Evolutionary conservation across 2,888 invertebrate species (phyloP), one percentile per base, ranked within the genome.

Genomic region (Parnassius smintheus): DNA sequence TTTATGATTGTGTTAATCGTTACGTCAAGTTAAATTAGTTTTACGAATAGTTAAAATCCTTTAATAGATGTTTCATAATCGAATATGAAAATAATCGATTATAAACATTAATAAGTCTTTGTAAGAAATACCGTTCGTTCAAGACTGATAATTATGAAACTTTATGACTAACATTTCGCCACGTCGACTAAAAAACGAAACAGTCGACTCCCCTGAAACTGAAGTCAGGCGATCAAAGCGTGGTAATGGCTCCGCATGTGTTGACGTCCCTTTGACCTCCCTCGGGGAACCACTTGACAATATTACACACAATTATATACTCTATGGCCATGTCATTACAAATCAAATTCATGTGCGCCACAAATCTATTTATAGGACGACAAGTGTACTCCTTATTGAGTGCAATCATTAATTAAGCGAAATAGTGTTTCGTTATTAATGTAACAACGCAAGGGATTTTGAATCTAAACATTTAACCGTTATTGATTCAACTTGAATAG

Each of bases 321-420:
- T 53, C 35, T 65, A 65, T 25, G 0, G 0, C 2, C 0, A 8
- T 13, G 7, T 1, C 0, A 2, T 13, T 62, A 67, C 55, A 55
- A 57, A 35, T 7, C 41, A 64, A 7, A 61, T 64, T 62, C 11
- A 42, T 49, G 9, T 53, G 25, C n/a, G 11, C 11, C 1, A 12
- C 11, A 9, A 9, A 22, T 68, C 71, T 68, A 70, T 71, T 71
- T 67, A 68, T 71, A 68, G 70, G 64, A 60, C 64, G 57, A 70
- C 68, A 69, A 72, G 69, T 72, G 72, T 67, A 72, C 66, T 60
- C 53, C 60, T 64, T 70, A 70, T 72, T 72, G 70, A 72, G 72
- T 70, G 70, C 70, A 70, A 67, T 71, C 65, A 63, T 70, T 72
- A 72, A 72, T 72, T 72, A 72, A 72, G 69, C 70, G 66, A 68